Evolutionary conservation across 2,888 invertebrate genomes (phyloP).

Genomic region (Xylocampa areola): DNA sequence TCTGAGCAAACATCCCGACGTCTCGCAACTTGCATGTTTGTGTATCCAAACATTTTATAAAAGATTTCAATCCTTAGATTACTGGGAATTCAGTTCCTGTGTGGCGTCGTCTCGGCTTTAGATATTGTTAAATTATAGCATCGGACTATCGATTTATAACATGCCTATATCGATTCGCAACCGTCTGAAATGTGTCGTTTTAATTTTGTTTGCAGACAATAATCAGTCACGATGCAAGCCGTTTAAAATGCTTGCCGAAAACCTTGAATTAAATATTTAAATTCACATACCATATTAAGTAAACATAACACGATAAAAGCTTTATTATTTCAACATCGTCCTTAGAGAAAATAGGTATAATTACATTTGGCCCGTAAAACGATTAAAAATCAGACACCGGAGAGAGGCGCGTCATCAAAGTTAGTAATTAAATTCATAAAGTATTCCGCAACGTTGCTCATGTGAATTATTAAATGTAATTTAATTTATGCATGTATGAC

Average conservation of each 20-base stretch:
- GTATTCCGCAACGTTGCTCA: slow-evolving; percentile 53
- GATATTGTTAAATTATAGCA: slow-evolving; percentile 25
- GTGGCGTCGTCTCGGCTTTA: slow-evolving; percentile 16
- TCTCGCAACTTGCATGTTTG: slow-evolving; percentile 52
- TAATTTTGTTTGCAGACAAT: not conserved
- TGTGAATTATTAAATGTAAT: slow-evolving; percentile 54
- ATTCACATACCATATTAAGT: not conserved
- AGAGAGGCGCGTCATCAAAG: slow-evolving; percentile 54
- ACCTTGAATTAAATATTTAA: not conserved
- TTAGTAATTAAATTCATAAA: slow-evolving; percentile 57
- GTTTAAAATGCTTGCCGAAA: not conserved
- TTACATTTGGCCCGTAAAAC: slow-evolving; percentile 40
- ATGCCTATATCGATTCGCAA: not conserved
- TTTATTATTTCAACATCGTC: slow-evolving; percentile 10
- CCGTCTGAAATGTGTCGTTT: not conserved
- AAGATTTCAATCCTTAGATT: slow-evolving; percentile 51
- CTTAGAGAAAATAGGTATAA: slow-evolving; percentile 17
- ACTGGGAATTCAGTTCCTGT: slow-evolving; percentile 28
- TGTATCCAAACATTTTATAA: slow-evolving; percentile 56
- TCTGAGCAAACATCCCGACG: slow-evolving; percentile 59
- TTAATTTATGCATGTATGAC: slow-evolving; percentile 52
- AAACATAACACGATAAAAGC: slow-evolving; percentile 5
- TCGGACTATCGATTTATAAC: slow-evolving; percentile 9
- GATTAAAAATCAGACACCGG: slow-evolving; percentile 48
- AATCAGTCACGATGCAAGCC: slow-evolving; percentile 2